Evolutionary conservation across 2,888 invertebrate genomes (phyloP), one percentile per base, ranked within the genome.

Genomic region (Pseudococcus jackbeardsleyi): DNA sequence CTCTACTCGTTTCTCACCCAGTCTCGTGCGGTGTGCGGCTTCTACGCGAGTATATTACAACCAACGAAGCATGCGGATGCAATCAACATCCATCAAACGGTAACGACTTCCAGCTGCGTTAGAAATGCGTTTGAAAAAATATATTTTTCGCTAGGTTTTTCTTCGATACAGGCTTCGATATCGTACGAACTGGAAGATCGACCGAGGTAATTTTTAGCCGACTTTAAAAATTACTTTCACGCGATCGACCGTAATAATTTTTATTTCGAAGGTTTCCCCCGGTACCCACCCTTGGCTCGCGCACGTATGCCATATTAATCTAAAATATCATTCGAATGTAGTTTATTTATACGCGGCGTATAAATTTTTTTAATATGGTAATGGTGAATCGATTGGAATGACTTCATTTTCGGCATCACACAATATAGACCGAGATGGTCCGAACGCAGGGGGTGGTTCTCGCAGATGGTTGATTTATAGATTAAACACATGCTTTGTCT

Each of bases 31-130:
- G 26, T 33, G 26, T 33, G 46, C 46, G 46, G 46, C 12, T 46
- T 59, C 5, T n/a, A n/a, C 77, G 26, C 9, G 39, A 26, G 26
- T 77, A 39, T 77, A 26, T 77, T 39, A 77, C 77, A 77, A 12
- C 15, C 77, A 77, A 77, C 77, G 77, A 77, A 77, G 54, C 84
- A 85, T 54, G 54, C 84, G 54, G 84, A 85, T 85, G 84, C 50
- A 54, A 85, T 54, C 84, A 85, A 85, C 84, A 85, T 85, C 54
- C 84, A 85, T 85, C 84, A 85, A 85, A 85, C 50, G 50, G 84
- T 85, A 85, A 85, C 50, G 84, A 85, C 84, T 85, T 85, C 50
- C 84, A 85, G 84, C 84, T 85, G 84, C 50, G 48, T 54, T 54
- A 9, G 84, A 54, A 54, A 50, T 33, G 84, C 48, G 26, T 85